Conservation (phyloP, 2,888 invertebrate genomes). For the Rhagonycha lutea region DNA sequence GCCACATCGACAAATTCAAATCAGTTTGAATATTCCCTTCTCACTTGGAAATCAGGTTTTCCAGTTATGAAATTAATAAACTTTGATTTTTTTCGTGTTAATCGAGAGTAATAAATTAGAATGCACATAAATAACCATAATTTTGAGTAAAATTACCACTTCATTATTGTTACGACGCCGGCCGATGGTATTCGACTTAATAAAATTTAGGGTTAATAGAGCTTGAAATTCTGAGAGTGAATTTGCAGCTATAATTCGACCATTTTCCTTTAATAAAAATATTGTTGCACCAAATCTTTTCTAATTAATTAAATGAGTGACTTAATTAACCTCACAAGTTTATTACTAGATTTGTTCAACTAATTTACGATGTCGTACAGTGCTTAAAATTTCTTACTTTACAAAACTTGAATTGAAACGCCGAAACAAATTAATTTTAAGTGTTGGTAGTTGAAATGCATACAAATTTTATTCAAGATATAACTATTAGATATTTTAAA, state of each 20-base stretch:
- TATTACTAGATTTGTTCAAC: too few relatives aligned
- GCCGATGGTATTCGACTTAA: neutral
- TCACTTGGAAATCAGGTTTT: neutral
- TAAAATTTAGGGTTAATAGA: neutral
- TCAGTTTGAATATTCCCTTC: neutral
- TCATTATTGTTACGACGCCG: neutral
- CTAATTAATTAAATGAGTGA: neutral
- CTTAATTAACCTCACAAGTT: neutral
- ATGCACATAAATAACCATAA: neutral
- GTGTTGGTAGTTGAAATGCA: too few relatives aligned
- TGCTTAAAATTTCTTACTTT: too few relatives aligned
- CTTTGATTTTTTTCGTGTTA: neutral
- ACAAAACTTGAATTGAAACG: too few relatives aligned
- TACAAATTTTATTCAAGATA: too few relatives aligned
- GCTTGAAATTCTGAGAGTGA: neutral
- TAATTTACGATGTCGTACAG: too few relatives aligned
- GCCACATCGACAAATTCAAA: neutral
- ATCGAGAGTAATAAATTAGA: neutral
- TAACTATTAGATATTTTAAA: too few relatives aligned
- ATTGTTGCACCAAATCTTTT: neutral
- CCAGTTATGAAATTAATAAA: neutral
- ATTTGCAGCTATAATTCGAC: neutral
- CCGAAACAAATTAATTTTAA: too few relatives aligned
- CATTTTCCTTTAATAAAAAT: neutral
- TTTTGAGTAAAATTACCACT: neutral